Evolutionary conservation across 2,888 invertebrate genomes (phyloP).

Genomic region (Parnassius orleans): DNA sequence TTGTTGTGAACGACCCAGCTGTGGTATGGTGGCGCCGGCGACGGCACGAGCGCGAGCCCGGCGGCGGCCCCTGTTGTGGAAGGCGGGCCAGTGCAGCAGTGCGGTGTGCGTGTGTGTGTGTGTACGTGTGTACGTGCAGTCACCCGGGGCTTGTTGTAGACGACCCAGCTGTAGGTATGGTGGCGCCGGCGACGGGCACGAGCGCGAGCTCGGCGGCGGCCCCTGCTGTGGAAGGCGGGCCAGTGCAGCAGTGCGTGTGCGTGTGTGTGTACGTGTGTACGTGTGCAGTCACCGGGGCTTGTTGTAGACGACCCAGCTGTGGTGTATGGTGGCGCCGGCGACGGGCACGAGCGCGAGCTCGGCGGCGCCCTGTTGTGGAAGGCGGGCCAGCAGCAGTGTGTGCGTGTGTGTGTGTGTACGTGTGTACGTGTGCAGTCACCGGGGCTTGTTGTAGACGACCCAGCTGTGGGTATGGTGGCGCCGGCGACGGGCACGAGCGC

Average conservation of each 20-base stretch:
- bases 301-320: no score
- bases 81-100: slow-evolving; percentile 76
- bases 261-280: no score
- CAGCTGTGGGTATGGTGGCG: slow-evolving; percentile 91
- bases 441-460: slow-evolving; percentile 95
- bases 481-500: slow-evolving; percentile 86
- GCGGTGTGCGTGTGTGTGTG: slow-evolving; percentile 40
- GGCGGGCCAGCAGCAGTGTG: slow-evolving; percentile 62
- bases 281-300: no score
- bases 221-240: slow-evolving; percentile 98
- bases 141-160: slow-evolving; percentile 93
- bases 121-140: slow-evolving; percentile 21
- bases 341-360: no score
- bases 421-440: slow-evolving; percentile 55
- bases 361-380: no score
- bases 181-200: slow-evolving; percentile 84
- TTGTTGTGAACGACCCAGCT: no score
- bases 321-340: no score
- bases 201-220: slow-evolving; percentile 93
- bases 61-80: no score
- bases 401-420: no score
- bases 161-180: slow-evolving; percentile 95
- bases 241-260: slow-evolving; percentile 85
- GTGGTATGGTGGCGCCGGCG: no score
- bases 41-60: no score